Evolutionary conservation across 2,113 vertebrate species (phyloP), one percentile per base, ranked within the genome.

Genomic region (Colius striatus): DNA sequence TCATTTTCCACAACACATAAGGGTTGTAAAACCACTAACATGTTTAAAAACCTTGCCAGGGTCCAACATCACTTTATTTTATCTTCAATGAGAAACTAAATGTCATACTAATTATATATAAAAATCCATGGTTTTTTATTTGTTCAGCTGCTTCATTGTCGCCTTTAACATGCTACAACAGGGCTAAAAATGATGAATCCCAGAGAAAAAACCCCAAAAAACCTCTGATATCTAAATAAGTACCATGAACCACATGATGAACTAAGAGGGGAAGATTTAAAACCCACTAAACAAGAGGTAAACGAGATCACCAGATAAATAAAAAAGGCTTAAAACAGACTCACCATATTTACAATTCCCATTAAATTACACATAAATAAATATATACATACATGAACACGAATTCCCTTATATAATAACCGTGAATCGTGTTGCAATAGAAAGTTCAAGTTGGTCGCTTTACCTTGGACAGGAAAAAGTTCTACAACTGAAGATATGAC

Each of bases 291-390:
- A 99, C 99, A 99, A 99, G 99, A 99, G 99, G 99, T 99, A 98
- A 98, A 98, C 98, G 92, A 98, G 98, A 98, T 98, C 98, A 99
- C 99, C 99, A 99, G 99, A 99, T 99, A 99, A 99, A 99, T 99
- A 98, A 99, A 99, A 98, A 97, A 98, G 97, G 98, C 98, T 99
- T 99, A 98, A 99, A 98, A 99, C 99, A 99, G 99, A 99, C 98
- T 99, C 99, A 99, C 99, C 99, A 99, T 99, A 99, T 99, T 99
- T 99, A 99, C 99, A 99, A 99, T 99, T 99, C 99, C 99, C 99
- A 99, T 99, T 99, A 99, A 99, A 99, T 99, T 99, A 99, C 99
- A 99, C 99, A 99, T 99, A 99, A 99, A 99, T 99, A 99, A 99
- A 99, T 99, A 99, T 99, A 98, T 99, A 99, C 99, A 99, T 98